Percentiles rank a stretch among this genome's conserved stretches.
Conservation (phyloP, 2,797 vertebrate species). For the Gymnopithys bicolor region DNA sequence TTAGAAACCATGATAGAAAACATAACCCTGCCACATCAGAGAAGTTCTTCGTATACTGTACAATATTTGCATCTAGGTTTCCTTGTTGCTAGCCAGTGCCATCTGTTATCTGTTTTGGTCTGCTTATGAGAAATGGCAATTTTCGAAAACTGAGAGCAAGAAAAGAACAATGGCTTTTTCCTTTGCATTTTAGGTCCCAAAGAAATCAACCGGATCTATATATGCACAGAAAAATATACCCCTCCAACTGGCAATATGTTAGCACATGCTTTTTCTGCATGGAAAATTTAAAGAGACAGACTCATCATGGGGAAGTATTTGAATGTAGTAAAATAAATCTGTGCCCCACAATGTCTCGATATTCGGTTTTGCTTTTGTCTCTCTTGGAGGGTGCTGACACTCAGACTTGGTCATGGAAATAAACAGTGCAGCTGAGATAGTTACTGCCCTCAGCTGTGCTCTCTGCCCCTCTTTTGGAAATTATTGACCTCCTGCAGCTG, state of each 20-base stretch:
- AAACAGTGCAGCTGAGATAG: constrained; percentile 26
- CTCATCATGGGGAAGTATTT: background rate
- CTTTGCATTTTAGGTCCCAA: constrained; percentile 10
- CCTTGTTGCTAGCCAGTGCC: constrained; percentile 30
- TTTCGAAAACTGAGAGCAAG: constrained; percentile 35
- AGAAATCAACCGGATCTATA: background rate
- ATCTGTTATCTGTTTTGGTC: constrained; percentile 67
- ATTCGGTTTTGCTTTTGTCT: constrained; percentile 8
- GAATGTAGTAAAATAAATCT: constrained; percentile 58
- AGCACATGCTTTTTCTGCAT: background rate
- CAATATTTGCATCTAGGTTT: constrained; percentile 61
- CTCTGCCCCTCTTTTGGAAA: constrained; percentile 31
- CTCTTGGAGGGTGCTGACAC: constrained; percentile 21
- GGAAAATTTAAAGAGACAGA: constrained; percentile 55
- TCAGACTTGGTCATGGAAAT: constrained; percentile 28
- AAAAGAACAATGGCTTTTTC: constrained; percentile 24
- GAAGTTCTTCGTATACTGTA: background rate
- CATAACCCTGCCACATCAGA: constrained; percentile 41
- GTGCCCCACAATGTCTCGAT: background rate
- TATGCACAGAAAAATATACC: background rate
- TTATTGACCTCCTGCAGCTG: constrained; percentile 32
- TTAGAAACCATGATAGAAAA: constrained; percentile 43
- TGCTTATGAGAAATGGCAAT: constrained; percentile 8
- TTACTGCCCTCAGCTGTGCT: background rate
- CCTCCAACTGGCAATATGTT: background rate